Evolutionary conservation across 2,888 invertebrate genomes (phyloP).

Genomic region (Priocnemis perturbator): DNA sequence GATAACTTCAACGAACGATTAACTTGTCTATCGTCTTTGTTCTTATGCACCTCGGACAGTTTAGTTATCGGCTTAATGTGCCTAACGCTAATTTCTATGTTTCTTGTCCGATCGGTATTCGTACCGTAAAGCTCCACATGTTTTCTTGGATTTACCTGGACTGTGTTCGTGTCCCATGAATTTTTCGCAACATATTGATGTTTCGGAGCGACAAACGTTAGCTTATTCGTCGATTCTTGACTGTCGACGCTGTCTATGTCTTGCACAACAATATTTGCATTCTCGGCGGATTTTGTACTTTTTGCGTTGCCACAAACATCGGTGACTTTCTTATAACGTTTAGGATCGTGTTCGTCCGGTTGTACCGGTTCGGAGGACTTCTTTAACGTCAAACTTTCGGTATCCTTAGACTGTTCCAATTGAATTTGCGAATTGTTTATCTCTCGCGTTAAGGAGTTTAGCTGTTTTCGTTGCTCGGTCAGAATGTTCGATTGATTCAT

Average conservation of each 20-base stretch:
- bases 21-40: too few relatives aligned
- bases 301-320: neutral
- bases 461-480: conserved; percentile 59
- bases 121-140: too few relatives aligned
- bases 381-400: conserved; percentile 4
- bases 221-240: conserved; percentile 15
- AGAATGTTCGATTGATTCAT: conserved; percentile 61
- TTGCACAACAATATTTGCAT: conserved; percentile 12
- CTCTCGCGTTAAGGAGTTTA: conserved; percentile 49
- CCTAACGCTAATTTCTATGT: too few relatives aligned
- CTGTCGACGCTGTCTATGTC: conserved; percentile 25
- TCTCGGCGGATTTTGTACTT: neutral
- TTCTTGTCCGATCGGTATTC: too few relatives aligned
- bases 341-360: neutral
- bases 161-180: neutral
- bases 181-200: neutral
- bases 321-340: conserved; percentile 4
- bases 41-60: too few relatives aligned
- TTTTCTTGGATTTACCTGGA: too few relatives aligned
- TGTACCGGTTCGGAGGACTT: neutral
- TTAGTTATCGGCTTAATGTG: too few relatives aligned
- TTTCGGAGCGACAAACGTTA: neutral
- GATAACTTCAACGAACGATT: too few relatives aligned
- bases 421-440: conserved; percentile 38
- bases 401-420: conserved; percentile 18